Conservation (phyloP, 2,888 invertebrate species). For the Temnothorax ravouxi region DNA sequence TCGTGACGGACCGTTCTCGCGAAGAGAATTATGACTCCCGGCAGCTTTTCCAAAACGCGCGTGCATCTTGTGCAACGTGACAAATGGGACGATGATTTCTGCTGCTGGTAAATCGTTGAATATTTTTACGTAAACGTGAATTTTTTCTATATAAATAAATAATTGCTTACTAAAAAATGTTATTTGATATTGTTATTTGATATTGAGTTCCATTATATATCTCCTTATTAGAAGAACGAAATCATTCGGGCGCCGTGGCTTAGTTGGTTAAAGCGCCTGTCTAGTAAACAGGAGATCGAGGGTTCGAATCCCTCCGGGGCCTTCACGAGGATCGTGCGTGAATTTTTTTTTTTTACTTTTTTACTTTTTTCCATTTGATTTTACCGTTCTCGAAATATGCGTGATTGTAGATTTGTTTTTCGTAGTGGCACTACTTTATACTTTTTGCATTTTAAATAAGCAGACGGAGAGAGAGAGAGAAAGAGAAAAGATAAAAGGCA, state of each 20-base stretch:
- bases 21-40: not conserved
- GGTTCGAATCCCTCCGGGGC: conserved; percentile 90
- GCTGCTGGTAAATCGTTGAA: not conserved
- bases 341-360: not conserved
- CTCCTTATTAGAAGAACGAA: not conserved
- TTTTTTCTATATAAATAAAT: not conserved
- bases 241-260: conserved; percentile 90
- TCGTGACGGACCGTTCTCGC: conserved; percentile 1
- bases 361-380: not conserved
- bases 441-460: not conserved
- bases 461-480: not conserved
- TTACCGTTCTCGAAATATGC: not conserved
- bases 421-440: not conserved
- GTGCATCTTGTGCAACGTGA: not conserved
- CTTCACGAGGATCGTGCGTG: conserved; percentile 76
- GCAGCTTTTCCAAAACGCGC: too few relatives aligned
- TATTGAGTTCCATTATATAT: not conserved
- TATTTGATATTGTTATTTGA: not conserved
- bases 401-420: not conserved
- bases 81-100: not conserved
- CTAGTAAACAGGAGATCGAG: conserved; percentile 89
- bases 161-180: too few relatives aligned
- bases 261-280: conserved; percentile 93
- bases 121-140: not conserved
- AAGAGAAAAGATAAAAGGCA: not conserved